phyloP scores from a whole-genome alignment of 2,888 invertebrate species.

The Pheosia tremula region DNA sequence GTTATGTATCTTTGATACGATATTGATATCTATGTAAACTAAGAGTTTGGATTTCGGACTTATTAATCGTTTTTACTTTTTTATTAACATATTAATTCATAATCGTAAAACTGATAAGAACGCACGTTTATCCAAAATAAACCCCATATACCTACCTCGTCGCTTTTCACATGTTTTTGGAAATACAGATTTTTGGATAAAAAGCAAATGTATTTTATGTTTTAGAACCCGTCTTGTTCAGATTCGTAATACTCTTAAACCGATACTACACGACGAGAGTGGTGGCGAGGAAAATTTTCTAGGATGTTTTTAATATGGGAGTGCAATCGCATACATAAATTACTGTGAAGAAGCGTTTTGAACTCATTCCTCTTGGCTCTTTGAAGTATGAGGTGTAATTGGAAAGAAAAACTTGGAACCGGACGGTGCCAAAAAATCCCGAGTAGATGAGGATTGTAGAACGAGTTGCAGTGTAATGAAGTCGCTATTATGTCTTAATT shows the following conservation, averaged over 20 bases:
- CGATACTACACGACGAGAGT: constrained; percentile 8
- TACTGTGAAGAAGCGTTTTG: constrained; percentile 33
- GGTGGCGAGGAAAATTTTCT: constrained; percentile 38
- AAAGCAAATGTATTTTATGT: no score
- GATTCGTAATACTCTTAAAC: constrained; percentile 7
- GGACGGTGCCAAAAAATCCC: constrained; percentile 26
- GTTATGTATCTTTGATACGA: no score
- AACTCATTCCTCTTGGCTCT: constrained; percentile 8
- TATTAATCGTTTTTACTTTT: no score
- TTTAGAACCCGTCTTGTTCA: neutral
- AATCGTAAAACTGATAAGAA: no score
- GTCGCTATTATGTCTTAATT: neutral
- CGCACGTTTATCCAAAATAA: no score
- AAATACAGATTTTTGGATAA: no score
- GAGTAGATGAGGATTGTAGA: constrained; percentile 16
- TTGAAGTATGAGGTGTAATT: constrained; percentile 17
- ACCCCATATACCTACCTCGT: no score
- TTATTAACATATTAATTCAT: no score
- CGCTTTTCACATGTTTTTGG: no score
- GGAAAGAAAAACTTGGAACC: constrained; percentile 20
- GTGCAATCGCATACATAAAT: constrained; percentile 47
- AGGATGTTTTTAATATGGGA: constrained; percentile 50
- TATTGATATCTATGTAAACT: no score
- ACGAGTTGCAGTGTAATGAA: neutral
- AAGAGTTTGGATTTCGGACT: no score